These are phyloP conservation scores for Danionella dracula DNA, from an alignment of 2,797 vertebrate species.

Conservation along the genomic window DNA sequence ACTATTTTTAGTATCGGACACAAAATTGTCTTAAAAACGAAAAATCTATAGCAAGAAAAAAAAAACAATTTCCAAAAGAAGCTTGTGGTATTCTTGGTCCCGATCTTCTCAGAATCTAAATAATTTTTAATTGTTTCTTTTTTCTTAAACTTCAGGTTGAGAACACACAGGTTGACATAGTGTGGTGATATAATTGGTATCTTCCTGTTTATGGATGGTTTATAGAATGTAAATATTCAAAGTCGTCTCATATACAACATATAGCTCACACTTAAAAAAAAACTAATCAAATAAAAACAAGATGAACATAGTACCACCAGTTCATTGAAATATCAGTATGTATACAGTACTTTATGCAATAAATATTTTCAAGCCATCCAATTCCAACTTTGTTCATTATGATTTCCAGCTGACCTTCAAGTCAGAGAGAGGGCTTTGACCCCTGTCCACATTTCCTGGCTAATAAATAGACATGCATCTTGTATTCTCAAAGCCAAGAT, in stretches of 20 bases:
- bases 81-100: background rate
- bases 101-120: background rate
- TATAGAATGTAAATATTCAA: background rate
- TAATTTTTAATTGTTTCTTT: background rate
- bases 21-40: no score
- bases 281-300: no score
- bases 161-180: background rate
- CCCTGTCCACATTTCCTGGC: constrained; percentile 54
- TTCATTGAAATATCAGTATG: no score
- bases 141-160: no score
- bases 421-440: constrained; percentile 65
- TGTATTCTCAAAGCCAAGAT: background rate
- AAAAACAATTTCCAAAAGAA: background rate
- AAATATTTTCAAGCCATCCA: no score
- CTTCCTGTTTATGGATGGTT: background rate
- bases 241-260: no score
- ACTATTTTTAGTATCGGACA: no score
- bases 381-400: background rate
- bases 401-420: constrained; percentile 65
- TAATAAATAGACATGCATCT: constrained; percentile 53
- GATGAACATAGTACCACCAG: no score
- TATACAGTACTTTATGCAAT: no score
- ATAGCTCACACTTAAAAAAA: no score
- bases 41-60: background rate
- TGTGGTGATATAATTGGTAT: background rate